Evolutionary conservation across 2,113 vertebrate genomes (phyloP).

Genomic region (Apodemus sylvaticus): DNA sequence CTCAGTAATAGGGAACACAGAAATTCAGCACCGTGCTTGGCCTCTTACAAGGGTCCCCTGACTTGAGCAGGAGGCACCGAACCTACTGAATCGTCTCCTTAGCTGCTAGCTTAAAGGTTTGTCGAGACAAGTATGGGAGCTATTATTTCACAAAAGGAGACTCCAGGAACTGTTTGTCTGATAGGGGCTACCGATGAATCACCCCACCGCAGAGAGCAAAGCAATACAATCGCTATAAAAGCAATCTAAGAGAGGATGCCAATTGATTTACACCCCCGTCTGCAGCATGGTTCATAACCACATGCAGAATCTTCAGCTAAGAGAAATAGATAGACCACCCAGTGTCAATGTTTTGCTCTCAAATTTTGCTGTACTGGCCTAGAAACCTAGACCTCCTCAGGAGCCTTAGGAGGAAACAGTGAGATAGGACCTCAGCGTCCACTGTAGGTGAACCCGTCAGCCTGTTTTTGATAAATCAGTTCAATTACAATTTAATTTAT

Average conservation of each 20-base stretch:
- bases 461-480: not conserved
- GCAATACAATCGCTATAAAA: not conserved
- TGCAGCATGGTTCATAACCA: slow-evolving; percentile 6
- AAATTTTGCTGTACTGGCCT: not conserved
- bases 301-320: not conserved
- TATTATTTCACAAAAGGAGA: not conserved
- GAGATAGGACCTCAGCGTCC: not conserved
- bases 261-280: not conserved
- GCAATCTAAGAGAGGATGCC: not conserved
- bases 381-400: not conserved
- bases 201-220: not conserved
- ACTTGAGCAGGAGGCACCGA: not conserved
- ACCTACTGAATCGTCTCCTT: not conserved
- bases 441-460: not conserved
- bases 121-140: not conserved
- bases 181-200: slow-evolving; percentile 6
- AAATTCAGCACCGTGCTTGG: not conserved
- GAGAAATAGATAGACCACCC: not conserved
- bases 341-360: slow-evolving; percentile 1
- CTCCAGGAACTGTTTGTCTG: not conserved
- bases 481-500: not conserved
- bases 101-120: not conserved
- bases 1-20: no score
- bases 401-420: not conserved
- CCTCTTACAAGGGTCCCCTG: not conserved